Evolutionary conservation across 1,140 invertebrate genomes (phyloP).

Genomic region (Aricia agestis): DNA sequence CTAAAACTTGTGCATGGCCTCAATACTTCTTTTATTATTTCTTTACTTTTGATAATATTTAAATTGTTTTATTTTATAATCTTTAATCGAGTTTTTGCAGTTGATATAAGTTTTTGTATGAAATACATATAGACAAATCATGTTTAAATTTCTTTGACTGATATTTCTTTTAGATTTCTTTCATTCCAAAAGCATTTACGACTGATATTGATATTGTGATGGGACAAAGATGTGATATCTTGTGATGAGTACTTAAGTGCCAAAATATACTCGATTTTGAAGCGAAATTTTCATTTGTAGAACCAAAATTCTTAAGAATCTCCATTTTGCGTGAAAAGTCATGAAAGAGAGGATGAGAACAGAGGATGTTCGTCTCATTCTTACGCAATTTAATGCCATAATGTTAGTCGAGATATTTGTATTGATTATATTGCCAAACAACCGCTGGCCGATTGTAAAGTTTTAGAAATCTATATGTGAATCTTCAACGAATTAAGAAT

Average conservation of each 20-base stretch:
- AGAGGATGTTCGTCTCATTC: neutral
- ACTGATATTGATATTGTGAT: neutral
- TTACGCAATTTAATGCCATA: neutral
- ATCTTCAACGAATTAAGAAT: too few species aligned
- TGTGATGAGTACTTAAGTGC: neutral
- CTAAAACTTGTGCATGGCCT: too few species aligned
- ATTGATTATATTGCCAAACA: neutral
- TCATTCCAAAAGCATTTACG: slow-evolving; percentile 36
- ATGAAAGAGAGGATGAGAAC: neutral
- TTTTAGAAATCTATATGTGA: neutral
- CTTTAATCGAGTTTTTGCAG: too few species aligned
- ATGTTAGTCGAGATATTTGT: neutral
- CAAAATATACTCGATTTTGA: neutral
- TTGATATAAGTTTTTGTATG: neutral
- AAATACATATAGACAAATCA: neutral
- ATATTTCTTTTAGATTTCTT: neutral
- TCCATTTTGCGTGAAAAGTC: neutral
- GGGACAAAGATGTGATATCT: neutral
- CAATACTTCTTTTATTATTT: too few species aligned
- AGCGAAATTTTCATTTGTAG: neutral
- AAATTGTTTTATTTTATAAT: too few species aligned
- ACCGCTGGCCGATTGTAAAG: neutral
- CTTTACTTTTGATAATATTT: too few species aligned
- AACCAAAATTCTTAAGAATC: neutral
- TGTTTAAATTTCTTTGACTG: neutral